phyloP scores from a whole-genome alignment of 2,113 vertebrate genomes.

The Malurus alboscapulatus region DNA sequence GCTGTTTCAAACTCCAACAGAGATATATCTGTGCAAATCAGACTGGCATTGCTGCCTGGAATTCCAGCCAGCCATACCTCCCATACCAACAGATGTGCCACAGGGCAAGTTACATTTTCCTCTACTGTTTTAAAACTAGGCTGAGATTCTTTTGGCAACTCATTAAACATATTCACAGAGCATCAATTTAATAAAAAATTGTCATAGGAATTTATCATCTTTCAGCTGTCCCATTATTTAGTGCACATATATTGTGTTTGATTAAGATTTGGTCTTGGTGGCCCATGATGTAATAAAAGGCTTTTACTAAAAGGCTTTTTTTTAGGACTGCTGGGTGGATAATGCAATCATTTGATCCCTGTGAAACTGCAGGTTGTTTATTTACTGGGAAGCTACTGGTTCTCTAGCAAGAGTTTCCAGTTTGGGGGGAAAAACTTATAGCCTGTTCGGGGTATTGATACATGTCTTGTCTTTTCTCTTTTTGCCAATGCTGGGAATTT shows the following conservation, averaged over 20 bases:
- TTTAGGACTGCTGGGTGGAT: background rate
- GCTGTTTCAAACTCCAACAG: background rate
- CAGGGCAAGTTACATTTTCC: background rate
- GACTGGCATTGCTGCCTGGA: background rate
- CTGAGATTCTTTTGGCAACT: background rate
- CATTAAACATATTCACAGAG: background rate
- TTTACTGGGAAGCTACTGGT: background rate
- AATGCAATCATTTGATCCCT: background rate
- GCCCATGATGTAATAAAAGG: background rate
- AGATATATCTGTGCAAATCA: background rate
- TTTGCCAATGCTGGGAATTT: background rate
- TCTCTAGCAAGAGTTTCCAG: background rate
- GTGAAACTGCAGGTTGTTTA: background rate
- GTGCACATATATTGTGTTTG: background rate
- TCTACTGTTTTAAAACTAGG: background rate
- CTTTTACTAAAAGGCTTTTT: background rate
- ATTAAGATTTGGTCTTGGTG: background rate
- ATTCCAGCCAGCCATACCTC: rapidly evolving
- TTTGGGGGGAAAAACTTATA: rapidly evolving
- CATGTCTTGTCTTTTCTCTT: background rate
- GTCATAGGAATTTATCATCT: background rate
- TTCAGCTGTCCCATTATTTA: background rate
- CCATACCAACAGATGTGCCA: background rate
- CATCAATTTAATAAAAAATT: background rate
- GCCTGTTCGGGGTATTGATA: background rate